A percentile compares a stretch with the other conserved stretches of the same genome.
Evolutionary conservation across 2,113 vertebrate species (phyloP).

Genomic region (Lophotis ruficrista): DNA sequence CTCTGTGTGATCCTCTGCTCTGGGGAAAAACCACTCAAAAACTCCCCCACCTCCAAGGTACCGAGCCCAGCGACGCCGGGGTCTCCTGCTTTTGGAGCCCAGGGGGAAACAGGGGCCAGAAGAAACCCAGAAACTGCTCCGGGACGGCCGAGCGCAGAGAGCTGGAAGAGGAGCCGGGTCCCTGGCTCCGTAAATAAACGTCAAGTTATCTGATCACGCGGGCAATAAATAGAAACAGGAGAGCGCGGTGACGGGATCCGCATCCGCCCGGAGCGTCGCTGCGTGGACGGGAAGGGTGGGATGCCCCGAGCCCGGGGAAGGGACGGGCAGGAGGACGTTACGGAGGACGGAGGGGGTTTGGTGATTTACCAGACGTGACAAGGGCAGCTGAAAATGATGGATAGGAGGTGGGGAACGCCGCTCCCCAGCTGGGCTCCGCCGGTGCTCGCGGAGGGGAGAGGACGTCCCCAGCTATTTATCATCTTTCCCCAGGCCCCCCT

Average conservation of each 20-base stretch:
- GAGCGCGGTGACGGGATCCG: fast-evolving
- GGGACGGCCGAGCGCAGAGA: fast-evolving
- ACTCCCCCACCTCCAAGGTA: not conserved
- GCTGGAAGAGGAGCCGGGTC: not conserved
- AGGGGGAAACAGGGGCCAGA: not conserved
- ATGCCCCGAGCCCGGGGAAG: fast-evolving
- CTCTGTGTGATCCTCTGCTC: fast-evolving
- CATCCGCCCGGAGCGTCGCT: fast-evolving
- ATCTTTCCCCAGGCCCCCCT: not conserved
- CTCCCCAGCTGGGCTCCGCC: slow-evolving; percentile 25
- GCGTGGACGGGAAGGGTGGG: not conserved
- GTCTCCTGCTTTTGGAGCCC: not conserved
- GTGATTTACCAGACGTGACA: slow-evolving; percentile 13
- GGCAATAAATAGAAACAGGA: not conserved
- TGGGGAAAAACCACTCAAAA: fast-evolving
- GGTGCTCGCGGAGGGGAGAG: not conserved
- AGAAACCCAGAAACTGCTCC: not conserved
- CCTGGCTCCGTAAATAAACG: not conserved
- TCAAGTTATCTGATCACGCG: fast-evolving
- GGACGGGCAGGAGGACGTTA: fast-evolving
- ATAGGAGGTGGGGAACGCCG: not conserved
- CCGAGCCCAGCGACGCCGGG: fast-evolving
- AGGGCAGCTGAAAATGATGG: not conserved
- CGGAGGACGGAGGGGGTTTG: not conserved
- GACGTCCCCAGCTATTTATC: slow-evolving; percentile 16